These are phyloP conservation scores for Cairina moschata DNA, from an alignment of 2,113 vertebrate species.

Conservation along the genomic window DNA sequence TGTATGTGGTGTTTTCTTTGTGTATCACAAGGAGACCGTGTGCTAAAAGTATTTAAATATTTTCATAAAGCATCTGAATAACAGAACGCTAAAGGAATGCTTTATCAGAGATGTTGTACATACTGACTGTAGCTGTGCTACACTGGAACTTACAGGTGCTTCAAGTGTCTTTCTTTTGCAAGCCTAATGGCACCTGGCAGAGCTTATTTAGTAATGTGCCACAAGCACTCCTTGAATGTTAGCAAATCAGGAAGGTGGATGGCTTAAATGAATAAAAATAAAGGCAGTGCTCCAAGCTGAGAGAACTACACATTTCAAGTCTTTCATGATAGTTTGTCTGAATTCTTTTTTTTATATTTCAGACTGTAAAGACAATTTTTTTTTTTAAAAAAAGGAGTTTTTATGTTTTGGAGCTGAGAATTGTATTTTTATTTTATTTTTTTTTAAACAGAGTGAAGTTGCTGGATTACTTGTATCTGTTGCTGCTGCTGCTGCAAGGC, in stretches of 20 bases:
- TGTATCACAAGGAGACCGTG: background rate
- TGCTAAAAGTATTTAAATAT: background rate
- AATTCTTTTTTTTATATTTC: background rate
- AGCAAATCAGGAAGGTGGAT: slow-evolving; percentile 45
- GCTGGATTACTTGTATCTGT: slow-evolving; percentile 98
- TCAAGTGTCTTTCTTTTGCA: background rate
- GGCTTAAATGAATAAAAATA: slow-evolving; percentile 65
- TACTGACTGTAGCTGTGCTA: background rate
- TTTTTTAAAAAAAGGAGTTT: background rate
- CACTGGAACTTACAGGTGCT: slow-evolving; percentile 22
- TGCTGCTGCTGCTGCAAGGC: slow-evolving; percentile 87
- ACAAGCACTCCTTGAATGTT: slow-evolving; percentile 78
- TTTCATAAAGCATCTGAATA: background rate
- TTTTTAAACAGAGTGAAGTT: slow-evolving; percentile 81
- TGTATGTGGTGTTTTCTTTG: background rate
- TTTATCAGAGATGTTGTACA: background rate
- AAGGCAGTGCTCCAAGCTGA: slow-evolving; percentile 76
- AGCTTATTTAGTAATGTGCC: slow-evolving; percentile 57
- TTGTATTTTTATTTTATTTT: slow-evolving; percentile 41
- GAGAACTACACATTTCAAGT: slow-evolving; percentile 9
- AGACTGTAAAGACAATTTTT: background rate
- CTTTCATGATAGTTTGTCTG: background rate
- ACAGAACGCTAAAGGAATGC: slow-evolving; percentile 21
- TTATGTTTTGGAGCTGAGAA: slow-evolving; percentile 73
- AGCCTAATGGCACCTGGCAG: slow-evolving; percentile 10